Conservation (phyloP, 1,140 invertebrate species). For the Lasioglossum albipes region DNA sequence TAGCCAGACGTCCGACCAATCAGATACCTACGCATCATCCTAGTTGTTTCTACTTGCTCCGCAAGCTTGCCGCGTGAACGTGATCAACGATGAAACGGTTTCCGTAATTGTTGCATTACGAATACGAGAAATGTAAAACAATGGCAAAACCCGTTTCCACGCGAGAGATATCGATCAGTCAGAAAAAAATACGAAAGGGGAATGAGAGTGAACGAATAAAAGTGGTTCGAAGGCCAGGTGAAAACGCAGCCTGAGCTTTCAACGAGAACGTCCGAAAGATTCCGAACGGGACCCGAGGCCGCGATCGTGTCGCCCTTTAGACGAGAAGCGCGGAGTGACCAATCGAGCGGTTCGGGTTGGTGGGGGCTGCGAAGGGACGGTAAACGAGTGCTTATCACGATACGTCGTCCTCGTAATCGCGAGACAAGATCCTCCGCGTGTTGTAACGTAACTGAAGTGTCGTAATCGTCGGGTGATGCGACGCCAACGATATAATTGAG, state of each 20-base stretch:
- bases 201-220: too few relatives aligned
- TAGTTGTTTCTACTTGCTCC: conserved; percentile 15
- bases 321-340: conserved; percentile 57
- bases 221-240: neutral
- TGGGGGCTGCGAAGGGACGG: conserved; percentile 45
- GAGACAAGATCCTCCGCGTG: neutral
- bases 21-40: conserved; percentile 19
- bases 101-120: too few relatives aligned
- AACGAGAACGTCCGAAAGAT: conserved; percentile 38
- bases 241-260: conserved; percentile 50
- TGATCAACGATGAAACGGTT: neutral
- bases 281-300: conserved; percentile 45
- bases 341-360: conserved; percentile 62
- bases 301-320: conserved; percentile 52
- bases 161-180: too few relatives aligned
- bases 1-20: conserved; percentile 37
- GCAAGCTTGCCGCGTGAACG: conserved; percentile 9
- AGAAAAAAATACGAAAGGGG: too few relatives aligned
- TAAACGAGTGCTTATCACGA: conserved; percentile 31
- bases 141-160: neutral
- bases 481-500: neutral
- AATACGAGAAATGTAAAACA: too few relatives aligned
- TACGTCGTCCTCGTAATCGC: conserved; percentile 16
- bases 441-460: neutral
- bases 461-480: conserved; percentile 6